Evolutionary conservation across 2,113 vertebrate genomes (phyloP).

Genomic region (Sprattus sprattus): DNA sequence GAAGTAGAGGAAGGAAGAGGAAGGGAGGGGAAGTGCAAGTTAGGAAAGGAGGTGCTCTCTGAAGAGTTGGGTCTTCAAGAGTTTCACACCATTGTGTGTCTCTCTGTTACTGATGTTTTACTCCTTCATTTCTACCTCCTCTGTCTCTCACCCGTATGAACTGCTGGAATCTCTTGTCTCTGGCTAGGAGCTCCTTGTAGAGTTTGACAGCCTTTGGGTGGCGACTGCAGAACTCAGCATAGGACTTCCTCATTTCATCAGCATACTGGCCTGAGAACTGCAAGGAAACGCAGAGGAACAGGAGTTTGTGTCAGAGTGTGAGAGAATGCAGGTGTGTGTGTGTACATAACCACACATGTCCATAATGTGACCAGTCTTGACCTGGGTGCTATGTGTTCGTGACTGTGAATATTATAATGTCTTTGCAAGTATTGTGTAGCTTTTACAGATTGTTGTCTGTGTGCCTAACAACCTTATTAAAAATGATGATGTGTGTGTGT

Average conservation of each 20-base stretch:
- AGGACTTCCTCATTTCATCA: slow-evolving; percentile 85
- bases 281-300: not conserved
- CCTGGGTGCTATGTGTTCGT: not conserved
- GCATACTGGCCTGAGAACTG: slow-evolving; percentile 86
- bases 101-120: not conserved
- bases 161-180: slow-evolving; percentile 91
- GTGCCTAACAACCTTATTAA: too few relatives aligned
- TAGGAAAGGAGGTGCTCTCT: too few relatives aligned
- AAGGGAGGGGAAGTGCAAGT: too few relatives aligned
- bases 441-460: not conserved
- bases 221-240: slow-evolving; percentile 91
- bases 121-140: not conserved
- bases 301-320: not conserved
- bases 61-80: too few relatives aligned
- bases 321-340: not conserved
- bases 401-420: not conserved
- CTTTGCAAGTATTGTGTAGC: not conserved
- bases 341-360: too few relatives aligned
- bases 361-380: too few relatives aligned
- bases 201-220: slow-evolving; percentile 90
- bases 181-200: slow-evolving; percentile 85
- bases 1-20: too few relatives aligned
- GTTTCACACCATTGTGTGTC: not conserved
- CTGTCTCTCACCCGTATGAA: slow-evolving; percentile 82
- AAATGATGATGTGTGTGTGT: not conserved